These are phyloP conservation scores for Xiphydria camelus DNA, from an alignment of 2,888 invertebrate species.

Conservation along the genomic window DNA sequence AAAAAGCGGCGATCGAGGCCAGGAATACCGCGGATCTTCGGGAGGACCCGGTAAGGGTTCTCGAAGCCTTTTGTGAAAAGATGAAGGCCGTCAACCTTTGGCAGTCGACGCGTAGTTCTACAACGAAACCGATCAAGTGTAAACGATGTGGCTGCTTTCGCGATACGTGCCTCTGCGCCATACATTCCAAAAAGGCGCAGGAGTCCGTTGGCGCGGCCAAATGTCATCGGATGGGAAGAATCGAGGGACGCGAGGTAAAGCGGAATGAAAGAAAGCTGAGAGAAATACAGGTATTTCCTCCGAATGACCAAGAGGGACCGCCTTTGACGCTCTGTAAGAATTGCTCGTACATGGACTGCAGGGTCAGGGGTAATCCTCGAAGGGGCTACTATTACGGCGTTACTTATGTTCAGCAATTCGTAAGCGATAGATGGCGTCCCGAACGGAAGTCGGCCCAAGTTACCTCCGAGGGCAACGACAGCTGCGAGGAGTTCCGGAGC, in stretches of 20 bases:
- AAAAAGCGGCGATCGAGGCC: too few relatives aligned
- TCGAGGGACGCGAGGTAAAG: not conserved
- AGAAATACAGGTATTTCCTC: constrained; percentile 45
- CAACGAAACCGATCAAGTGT: not conserved
- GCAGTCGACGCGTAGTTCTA: not conserved
- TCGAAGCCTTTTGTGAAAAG: constrained; percentile 25
- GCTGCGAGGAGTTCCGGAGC: constrained; percentile 20
- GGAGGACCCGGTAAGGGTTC: constrained; percentile 19
- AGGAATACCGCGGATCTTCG: too few relatives aligned
- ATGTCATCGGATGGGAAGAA: too few relatives aligned
- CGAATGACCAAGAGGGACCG: constrained; percentile 31
- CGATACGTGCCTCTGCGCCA: too few relatives aligned
- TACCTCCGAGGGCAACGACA: constrained; percentile 11
- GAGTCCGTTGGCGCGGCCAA: not conserved
- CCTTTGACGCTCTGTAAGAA: constrained; percentile 40
- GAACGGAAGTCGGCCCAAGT: too few relatives aligned
- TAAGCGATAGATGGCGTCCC: constrained; percentile 31
- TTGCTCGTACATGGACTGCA: constrained; percentile 40
- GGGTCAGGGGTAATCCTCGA: constrained; percentile 26
- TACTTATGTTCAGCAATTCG: constrained; percentile 42
- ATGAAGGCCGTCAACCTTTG: constrained; percentile 18
- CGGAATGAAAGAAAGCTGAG: constrained; percentile 22
- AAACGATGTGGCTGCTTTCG: not conserved
- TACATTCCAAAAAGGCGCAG: not conserved
- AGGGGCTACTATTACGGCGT: constrained; percentile 40